phyloP scores from a whole-genome alignment of 1,140 invertebrate species.

The Eufriesea mexicana region DNA sequence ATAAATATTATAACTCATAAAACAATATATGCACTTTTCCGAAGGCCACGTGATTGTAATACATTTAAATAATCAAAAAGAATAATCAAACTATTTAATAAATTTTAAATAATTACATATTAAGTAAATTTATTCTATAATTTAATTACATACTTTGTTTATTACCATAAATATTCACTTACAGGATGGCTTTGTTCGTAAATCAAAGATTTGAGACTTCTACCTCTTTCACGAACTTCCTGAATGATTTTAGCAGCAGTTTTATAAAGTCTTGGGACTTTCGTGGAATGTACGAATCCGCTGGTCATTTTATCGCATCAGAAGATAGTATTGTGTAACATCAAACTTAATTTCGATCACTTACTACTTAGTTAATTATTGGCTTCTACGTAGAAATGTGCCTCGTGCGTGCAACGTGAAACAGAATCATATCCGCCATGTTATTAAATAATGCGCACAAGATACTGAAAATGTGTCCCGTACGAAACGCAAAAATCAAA shows the following conservation, averaged over 20 bases:
- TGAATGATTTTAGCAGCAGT: slow-evolving; percentile 86
- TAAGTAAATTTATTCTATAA: neutral
- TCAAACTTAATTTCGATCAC: neutral
- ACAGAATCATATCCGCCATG: neutral
- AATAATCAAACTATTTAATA: neutral
- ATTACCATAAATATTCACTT: slow-evolving; percentile 68
- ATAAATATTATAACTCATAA: neutral
- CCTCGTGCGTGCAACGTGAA: neutral
- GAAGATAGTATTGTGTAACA: neutral
- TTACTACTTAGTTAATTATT: neutral
- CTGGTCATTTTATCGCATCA: slow-evolving; percentile 50
- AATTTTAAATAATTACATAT: slow-evolving; percentile 1
- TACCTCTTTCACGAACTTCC: slow-evolving; percentile 86
- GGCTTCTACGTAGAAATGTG: neutral
- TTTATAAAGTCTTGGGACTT: slow-evolving; percentile 90
- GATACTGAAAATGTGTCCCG: neutral
- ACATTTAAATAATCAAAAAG: neutral
- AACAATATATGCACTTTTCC: slow-evolving; percentile 29
- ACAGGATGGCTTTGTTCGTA: slow-evolving; percentile 87
- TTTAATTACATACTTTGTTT: neutral
- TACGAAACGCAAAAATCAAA: neutral
- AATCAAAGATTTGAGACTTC: slow-evolving; percentile 88
- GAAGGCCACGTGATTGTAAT: neutral
- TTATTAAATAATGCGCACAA: neutral
- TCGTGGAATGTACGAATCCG: slow-evolving; percentile 87